Evolutionary conservation across 1,140 invertebrate genomes (phyloP).

Genomic region (Drosophila elegans): DNA sequence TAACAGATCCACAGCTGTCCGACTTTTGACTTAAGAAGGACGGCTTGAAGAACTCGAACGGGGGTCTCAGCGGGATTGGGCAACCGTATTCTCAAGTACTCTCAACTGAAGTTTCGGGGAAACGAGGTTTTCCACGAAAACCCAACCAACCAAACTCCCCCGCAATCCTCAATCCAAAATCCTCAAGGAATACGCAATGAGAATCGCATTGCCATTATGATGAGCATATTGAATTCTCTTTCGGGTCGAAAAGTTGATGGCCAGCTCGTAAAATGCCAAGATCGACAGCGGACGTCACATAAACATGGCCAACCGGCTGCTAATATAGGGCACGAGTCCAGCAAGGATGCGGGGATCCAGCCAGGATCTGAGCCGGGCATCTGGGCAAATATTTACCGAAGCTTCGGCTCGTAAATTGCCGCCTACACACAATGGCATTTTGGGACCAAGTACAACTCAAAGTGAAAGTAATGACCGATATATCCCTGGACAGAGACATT

Average conservation of each 20-base stretch:
- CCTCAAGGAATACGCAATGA: slow-evolving; percentile 42
- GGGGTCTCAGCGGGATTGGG: slow-evolving; percentile 24
- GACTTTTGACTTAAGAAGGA: slow-evolving; percentile 35
- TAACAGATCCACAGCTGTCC: slow-evolving; percentile 44
- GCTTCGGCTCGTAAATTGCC: slow-evolving; percentile 68
- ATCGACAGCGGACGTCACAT: slow-evolving; percentile 68
- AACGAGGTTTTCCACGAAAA: slow-evolving; percentile 36
- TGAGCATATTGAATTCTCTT: slow-evolving; percentile 47
- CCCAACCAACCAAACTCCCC: slow-evolving; percentile 14
- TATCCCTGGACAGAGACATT: slow-evolving; percentile 65
- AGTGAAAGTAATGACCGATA: slow-evolving; percentile 77
- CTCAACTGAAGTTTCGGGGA: slow-evolving; percentile 3
- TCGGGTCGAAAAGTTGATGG: slow-evolving; percentile 43
- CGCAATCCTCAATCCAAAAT: slow-evolving; percentile 16
- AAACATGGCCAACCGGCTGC: slow-evolving; percentile 66
- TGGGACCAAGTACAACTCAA: slow-evolving; percentile 63
- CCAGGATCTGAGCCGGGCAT: slow-evolving; percentile 46
- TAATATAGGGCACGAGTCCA: slow-evolving; percentile 74
- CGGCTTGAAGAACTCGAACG: slow-evolving; percentile 13
- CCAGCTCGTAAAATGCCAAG: slow-evolving; percentile 68
- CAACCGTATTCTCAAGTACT: slow-evolving; percentile 34
- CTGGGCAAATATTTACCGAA: slow-evolving; percentile 80
- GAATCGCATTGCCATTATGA: slow-evolving; percentile 47
- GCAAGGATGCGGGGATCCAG: neutral
- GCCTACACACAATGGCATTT: slow-evolving; percentile 61